Percentiles rank a stretch among this genome's conserved stretches.
Evolutionary conservation across 2,113 vertebrate species (phyloP).

Genomic region (Pseudolaguvia tuberculata): DNA sequence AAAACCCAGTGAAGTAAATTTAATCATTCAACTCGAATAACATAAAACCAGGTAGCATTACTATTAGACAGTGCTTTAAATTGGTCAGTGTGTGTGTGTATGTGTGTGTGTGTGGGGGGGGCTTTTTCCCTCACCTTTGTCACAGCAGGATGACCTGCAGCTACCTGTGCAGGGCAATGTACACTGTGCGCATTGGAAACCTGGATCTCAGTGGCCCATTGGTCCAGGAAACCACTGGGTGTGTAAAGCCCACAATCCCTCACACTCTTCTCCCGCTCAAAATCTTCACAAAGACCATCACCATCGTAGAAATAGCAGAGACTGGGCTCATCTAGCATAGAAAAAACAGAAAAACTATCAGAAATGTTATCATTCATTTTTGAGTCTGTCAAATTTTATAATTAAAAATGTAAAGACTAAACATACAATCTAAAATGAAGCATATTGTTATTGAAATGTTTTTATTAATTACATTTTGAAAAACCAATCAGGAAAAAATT

Average conservation of each 20-base stretch:
- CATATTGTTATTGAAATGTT: background rate
- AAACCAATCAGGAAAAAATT: background rate
- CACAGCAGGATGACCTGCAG: conserved; percentile 88
- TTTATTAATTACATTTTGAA: too few species aligned
- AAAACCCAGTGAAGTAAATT: too few species aligned
- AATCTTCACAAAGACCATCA: conserved; percentile 94
- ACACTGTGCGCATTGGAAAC: conserved; percentile 87
- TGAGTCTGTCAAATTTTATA: too few species aligned
- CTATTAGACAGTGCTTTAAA: too few species aligned
- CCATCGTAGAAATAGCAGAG: conserved; percentile 95
- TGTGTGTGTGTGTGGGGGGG: background rate
- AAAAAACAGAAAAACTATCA: too few species aligned
- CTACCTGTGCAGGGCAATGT: conserved; percentile 88
- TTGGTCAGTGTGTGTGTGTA: background rate
- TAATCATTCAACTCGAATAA: too few species aligned
- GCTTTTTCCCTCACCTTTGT: conserved; percentile 80
- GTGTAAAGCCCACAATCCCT: conserved; percentile 95
- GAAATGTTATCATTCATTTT: too few species aligned
- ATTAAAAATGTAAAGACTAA: background rate
- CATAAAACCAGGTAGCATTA: too few species aligned
- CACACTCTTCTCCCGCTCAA: conserved; percentile 89
- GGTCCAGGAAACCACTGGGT: conserved; percentile 89
- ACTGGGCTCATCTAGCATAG: conserved; percentile 82
- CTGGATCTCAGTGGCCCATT: conserved; percentile 87
- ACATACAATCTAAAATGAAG: background rate